Evolutionary conservation across 2,113 vertebrate genomes (phyloP).

Genomic region (Dolichotis patagonum): DNA sequence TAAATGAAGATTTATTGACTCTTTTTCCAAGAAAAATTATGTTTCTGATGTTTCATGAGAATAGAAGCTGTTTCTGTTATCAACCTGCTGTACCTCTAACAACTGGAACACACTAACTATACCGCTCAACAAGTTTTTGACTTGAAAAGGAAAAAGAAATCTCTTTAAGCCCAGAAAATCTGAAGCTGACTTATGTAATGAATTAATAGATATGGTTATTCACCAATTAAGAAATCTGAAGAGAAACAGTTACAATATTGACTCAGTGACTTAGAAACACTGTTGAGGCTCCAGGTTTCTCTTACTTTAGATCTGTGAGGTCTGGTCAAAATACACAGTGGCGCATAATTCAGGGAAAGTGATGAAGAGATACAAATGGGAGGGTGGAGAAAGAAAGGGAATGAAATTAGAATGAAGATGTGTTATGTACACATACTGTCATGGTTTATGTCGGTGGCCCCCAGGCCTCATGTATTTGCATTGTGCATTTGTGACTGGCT

Average conservation of each 20-base stretch:
- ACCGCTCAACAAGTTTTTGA: neutral
- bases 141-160: neutral
- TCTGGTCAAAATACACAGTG: neutral
- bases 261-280: neutral
- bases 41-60: neutral
- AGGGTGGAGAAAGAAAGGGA: neutral
- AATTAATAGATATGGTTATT: neutral
- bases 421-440: neutral
- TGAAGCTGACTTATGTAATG: neutral
- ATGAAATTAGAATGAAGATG: neutral
- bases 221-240: neutral
- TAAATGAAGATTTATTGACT: neutral
- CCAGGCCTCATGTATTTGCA: too few species aligned
- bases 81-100: neutral
- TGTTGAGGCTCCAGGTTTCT: neutral
- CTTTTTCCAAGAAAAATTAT: neutral
- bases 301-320: neutral
- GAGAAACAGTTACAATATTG: rapidly evolving
- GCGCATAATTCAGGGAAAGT: neutral
- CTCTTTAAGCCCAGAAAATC: neutral
- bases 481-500: too few species aligned
- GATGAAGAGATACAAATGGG: neutral
- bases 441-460: too few species aligned
- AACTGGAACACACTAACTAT: neutral
- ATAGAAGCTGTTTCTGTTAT: neutral